Conservation (phyloP, 2,888 invertebrate genomes). For the Eupithecia insigniata region DNA sequence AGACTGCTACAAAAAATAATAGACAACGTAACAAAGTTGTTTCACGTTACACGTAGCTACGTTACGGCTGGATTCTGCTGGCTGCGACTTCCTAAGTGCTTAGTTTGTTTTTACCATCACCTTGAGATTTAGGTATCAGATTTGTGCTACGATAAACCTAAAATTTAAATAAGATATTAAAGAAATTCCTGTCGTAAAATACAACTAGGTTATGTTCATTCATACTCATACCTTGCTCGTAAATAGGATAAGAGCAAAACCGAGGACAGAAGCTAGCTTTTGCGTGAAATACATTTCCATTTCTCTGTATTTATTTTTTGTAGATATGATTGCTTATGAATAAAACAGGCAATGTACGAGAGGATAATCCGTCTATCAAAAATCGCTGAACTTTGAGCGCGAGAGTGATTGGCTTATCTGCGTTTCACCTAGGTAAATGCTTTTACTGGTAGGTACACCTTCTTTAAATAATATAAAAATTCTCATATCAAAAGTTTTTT, state of each 20-base stretch:
- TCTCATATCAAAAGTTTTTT: not conserved
- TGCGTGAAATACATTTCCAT: slow-evolving; percentile 11
- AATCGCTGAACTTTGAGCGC: slow-evolving; percentile 7
- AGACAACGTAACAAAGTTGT: slow-evolving; percentile 38
- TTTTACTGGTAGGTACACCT: not conserved
- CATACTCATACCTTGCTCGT: not conserved
- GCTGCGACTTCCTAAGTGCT: no score
- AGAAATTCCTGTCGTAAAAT: not conserved
- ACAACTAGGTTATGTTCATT: not conserved
- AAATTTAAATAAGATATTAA: not conserved
- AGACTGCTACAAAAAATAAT: slow-evolving; percentile 44
- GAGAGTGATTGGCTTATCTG: slow-evolving; percentile 7
- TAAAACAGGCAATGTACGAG: slow-evolving; percentile 14
- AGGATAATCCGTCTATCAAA: slow-evolving; percentile 14
- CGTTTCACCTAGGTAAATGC: not conserved
- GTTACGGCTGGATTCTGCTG: slow-evolving; percentile 3
- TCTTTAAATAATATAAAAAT: not conserved
- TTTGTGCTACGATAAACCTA: not conserved
- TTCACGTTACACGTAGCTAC: slow-evolving; percentile 2
- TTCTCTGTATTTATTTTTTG: slow-evolving; percentile 9
- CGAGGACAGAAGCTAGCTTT: not conserved
- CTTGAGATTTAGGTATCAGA: no score
- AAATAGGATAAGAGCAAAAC: not conserved
- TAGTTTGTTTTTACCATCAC: slow-evolving; percentile 6
- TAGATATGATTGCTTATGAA: slow-evolving; percentile 13